Base-by-base conservation (phyloP, 2,888 invertebrate species). In the Ypsolopha scabrella region DNA sequence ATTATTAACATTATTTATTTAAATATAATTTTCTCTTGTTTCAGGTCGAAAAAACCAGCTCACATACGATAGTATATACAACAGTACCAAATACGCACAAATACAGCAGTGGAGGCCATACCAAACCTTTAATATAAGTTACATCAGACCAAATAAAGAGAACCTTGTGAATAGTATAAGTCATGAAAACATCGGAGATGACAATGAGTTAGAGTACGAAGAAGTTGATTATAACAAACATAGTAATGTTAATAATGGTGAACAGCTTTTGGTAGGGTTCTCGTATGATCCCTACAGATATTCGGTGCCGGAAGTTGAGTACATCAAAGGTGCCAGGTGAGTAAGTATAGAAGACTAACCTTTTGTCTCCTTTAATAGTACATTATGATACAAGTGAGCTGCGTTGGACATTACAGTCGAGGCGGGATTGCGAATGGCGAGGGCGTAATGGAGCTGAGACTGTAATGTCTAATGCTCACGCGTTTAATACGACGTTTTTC, bases 201-300 rank as follows among this genome's bases (percentile, higher is more conserved):
- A 41, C 37, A 50, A 72, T 45, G 70, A 78, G 50, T 55, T 77
- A 36, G 73, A 72, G 7, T 63, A 58, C 13, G 61, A 60, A 8
- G 58, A 61, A 8, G 57, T 60, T 48, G 59, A 57, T 33, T 57
- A 60, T 38, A 62, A 55, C 10, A 63, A 57, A 34, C 56, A 61
- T 39, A 63, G 54, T 10, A 63, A 64, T 24, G 52, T 50, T 35
- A 53, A 51, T 54, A 57, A 35, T 33, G 51, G 41, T 13, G 60
- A 57, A 37, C 58, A 70, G 7, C 64, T 82, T 0, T 58, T 85
- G 39, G 76, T 83, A 0, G 83, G 82, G 0, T 78, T 82, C 43
- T 76, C 82, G 0, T 72, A 72, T 41, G 83, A 83, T 55, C 85
- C 85, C 0, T 86, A 72, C 52, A 71, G 83, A 54, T 72, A 71